Base-by-base conservation (phyloP, 2,113 vertebrate genomes). In the Xiphophorus couchianus region DNA sequence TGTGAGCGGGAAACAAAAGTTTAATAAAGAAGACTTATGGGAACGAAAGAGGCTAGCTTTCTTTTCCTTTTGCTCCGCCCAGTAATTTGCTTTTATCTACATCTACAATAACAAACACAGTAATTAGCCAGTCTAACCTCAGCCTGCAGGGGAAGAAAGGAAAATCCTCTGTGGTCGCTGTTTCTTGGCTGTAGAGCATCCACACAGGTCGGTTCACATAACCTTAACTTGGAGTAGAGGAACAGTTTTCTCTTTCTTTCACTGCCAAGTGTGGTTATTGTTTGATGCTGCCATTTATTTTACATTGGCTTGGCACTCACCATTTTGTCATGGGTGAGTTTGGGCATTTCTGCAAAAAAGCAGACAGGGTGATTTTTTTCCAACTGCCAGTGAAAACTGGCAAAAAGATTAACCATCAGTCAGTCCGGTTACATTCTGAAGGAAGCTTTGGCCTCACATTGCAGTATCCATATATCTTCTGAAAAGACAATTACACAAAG, bases 121-220 rank as follows among this genome's bases (percentile, higher is more conserved):
- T 79, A 85, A 90, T 91, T 87, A 90, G 62, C 82, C 68, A 63
- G 48, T 28, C 22, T 60, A 83, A 88, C 81, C 76, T 80, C 77
- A 61, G 80, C 73, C 76, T 79, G 48, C 68, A 65, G 80, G 73
- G 78, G 78, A 72, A 71, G 61, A 67, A 76, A 81, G 62, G 48
- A 54, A 81, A 86, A 88, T 74, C 66, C 76, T 86, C 76, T 86
- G 85, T 74, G 80, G 85, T 87, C 29, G 67, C 58, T 84, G 67
- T 58, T 13, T 80, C 37, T 60, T 78, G 76, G 76, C 81, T 77
- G 72, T 67, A 66, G 63, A 68, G 66, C 71, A 75, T 71, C 81
- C 68, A 63, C 27, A 3, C 73, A 81, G 89, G 84, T 90, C 88
- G 39, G 64, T 90, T 92, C 90, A 93, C 91, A 91, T 90, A 91